These are phyloP conservation scores for Crotalus tigris DNA, from an alignment of 2,113 vertebrate genomes.

Conservation along the genomic window DNA sequence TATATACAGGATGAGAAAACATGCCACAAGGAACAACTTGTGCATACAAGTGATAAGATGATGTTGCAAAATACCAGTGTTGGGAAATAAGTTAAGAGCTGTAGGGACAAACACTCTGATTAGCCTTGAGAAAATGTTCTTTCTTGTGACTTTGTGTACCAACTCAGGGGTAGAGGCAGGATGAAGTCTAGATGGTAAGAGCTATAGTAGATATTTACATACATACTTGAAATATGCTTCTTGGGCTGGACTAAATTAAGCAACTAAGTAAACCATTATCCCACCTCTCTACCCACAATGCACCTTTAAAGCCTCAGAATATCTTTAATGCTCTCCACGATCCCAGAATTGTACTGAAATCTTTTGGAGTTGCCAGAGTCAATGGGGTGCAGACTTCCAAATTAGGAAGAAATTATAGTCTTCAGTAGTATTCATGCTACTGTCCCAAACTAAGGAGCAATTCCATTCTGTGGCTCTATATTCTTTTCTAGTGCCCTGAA, in stretches of 20 bases:
- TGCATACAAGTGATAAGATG: slow-evolving; percentile 11
- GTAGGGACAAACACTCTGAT: not conserved
- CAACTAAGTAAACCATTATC: not conserved
- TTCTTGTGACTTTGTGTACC: not conserved
- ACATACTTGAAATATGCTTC: not conserved
- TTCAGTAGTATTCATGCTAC: not conserved
- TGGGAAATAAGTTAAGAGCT: not conserved
- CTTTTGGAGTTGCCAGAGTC: not conserved
- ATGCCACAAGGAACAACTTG: slow-evolving; percentile 13
- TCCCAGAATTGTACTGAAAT: not conserved
- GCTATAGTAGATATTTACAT: slow-evolving; percentile 16
- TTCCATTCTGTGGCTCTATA: not conserved
- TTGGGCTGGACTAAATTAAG: not conserved
- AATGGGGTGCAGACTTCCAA: not conserved
- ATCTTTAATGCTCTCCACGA: not conserved
- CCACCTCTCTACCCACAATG: not conserved
- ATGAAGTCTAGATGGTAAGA: not conserved
- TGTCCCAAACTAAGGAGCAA: not conserved
- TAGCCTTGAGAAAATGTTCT: not conserved
- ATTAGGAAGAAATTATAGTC: not conserved
- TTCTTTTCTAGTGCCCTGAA: not conserved
- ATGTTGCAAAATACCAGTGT: not conserved
- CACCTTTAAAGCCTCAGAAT: not conserved
- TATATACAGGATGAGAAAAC: slow-evolving; percentile 14
- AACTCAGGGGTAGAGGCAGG: not conserved